Evolutionary conservation across 1,140 invertebrate species (phyloP), one percentile per base, ranked within the genome.

Genomic region (Nasonia vitripennis): DNA sequence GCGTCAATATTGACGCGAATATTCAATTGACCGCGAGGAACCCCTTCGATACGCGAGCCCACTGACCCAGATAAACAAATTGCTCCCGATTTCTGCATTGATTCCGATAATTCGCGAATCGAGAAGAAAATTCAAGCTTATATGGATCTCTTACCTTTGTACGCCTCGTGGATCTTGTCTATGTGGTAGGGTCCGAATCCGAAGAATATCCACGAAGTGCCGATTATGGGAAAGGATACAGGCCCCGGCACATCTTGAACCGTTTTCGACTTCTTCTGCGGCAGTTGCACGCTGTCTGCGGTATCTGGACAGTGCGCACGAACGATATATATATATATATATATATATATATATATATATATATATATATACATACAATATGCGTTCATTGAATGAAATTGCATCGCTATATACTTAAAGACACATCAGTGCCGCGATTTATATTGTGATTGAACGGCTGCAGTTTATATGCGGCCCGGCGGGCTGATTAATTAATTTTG

Each of bases 191-290:
- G 92, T 12, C 96, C 95, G 90, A 94, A 51, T 87, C 27, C 88
- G 2, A 93, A 94, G 90, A 96, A 98, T 23, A 96, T 95, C 97
- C 97, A 98, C 74, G 95, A 94, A 7, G 97, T 97, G 2, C 97
- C 97, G n/a, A 98, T 88, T 31, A 97, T 91, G 0, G 97, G 97
- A 27, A 98, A 89, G 0, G 95, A 90, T 31, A 94, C 90, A 0
- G 97, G 97, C n/a, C 97, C 97, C 0, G 97, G 97, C 20, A 98
- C 88, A 55, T 93, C 89, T 31, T 88, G 86, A 0, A 88, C 88
- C 0, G 91, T 90, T 78, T 89, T 89, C 5, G 20, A 62, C 55
- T 6, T n/a, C 27, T 7, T 48, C 71, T 0, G 73, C 12, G 6
- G 17, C 41, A 27, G 12, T 71, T 74, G 12, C 20, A 67, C 12